Evolutionary conservation across 2,113 vertebrate genomes (phyloP), one percentile per base, ranked within the genome.

Genomic region (Turnix velox): DNA sequence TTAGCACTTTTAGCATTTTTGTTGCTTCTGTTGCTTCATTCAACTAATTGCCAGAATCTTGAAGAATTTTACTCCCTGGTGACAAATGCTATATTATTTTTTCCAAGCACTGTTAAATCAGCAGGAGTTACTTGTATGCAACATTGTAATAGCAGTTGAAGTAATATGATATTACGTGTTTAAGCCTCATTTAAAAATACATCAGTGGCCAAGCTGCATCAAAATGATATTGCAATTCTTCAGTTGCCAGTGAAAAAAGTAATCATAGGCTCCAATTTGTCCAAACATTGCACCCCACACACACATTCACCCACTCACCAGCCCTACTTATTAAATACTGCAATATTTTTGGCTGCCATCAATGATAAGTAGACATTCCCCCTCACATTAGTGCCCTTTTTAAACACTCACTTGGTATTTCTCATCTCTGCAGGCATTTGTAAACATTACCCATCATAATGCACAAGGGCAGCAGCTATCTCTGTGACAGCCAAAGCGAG

Each of bases 1-100:
- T 91, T 92, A 90, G 71, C 65, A 83, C 88, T 94, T 94, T 42
- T 22, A 55, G 46, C 80, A 40, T 85, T 91, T 68, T 91, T 84
- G 69, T 93, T 93, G 68, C 90, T 93, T 88, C 87, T 93, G 71
- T 85, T 89, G 49, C 71, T 92, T 91, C 84, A 73, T 91, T 96
- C 81, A 94, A 5, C 84, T 87, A 89, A 92, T 91, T 87, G 66
- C 91, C 81, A 83, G 58, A 62, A 89, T 82, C 62, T 90, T 89
- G 42, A 85, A 87, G 74, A 88, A 51, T 78, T 93, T 85, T 89
- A 61, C 90, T 95, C 84, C 58, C 0, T 57, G 57, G 87, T 84
- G 77, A 79, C 58, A 72, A 75, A 57, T 75, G 17, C 77, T 78
- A 22, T 94, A 72, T 84, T 87, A 37, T 65, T 90, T 92, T 95